Base-by-base conservation (phyloP, 2,113 vertebrate genomes). In the Ranitomeya variabilis region DNA sequence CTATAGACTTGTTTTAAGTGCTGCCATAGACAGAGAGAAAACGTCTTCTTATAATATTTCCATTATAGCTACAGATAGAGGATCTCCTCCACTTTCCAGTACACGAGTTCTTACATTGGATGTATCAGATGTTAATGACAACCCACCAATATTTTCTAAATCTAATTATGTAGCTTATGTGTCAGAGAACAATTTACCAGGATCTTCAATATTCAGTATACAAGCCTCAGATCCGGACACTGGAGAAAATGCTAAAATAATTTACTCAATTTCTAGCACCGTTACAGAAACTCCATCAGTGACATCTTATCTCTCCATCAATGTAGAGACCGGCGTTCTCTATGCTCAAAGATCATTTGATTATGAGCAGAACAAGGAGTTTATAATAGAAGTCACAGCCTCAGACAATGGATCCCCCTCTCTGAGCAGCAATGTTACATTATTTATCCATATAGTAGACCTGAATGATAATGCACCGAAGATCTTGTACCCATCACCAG, bases 261-360 rank as follows among this genome's bases (percentile, higher is more conserved):
- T 26, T 19, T 90, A 88, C 45, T 69, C 90, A 54, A 11, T 95
- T 13, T 51, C 89, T 21, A 93, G 94, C 15, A 91, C 77, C 91
- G 64, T 90, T 80, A 0, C 78, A 90, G 85, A 10, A 67, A 6
- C 55, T 92, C 21, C 91, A 89, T 11, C 83, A 19, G 51, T 86
- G 60, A 82, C 73, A 23, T 74, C 89, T 19, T 90, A 66, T 64
- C 11, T 90, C 19, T 90, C 89, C n/a, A 89, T 94, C 76, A 93
- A 94, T 82, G 83, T 91, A 7, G 91, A 93, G n/a, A 94, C 84
- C 37, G 88, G 94, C 92, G 0, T 93, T 96, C 84, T 76, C 93
- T 86, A 92, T 31, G 90, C 91, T 0, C 83, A 92, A 82, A 90
- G 92, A 60, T 92, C 92, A 37, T 91, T 95, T 80, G 94, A 94